A percentile compares a stretch with the other conserved stretches of the same genome.
Evolutionary conservation across 2,888 invertebrate species (phyloP).

Genomic region (Drosophila acutilabella): DNA sequence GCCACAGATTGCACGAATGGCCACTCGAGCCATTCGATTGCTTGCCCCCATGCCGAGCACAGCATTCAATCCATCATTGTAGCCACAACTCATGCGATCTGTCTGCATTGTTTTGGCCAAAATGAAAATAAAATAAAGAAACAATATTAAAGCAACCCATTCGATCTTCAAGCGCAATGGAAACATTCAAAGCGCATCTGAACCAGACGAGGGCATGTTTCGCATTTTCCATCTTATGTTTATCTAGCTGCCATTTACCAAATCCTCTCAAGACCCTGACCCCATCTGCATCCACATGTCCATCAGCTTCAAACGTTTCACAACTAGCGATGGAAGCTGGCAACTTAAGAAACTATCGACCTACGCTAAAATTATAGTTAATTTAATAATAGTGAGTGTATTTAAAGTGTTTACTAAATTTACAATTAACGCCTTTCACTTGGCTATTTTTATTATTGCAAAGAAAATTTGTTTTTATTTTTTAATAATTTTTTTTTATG

Average conservation of each 20-base stretch:
- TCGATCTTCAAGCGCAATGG: constrained; percentile 44
- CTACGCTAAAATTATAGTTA: no score
- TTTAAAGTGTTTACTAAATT: no score
- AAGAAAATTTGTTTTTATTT: no score
- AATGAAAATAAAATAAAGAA: constrained; percentile 57
- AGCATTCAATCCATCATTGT: constrained; percentile 57
- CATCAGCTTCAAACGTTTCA: not conserved
- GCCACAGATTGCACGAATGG: constrained; percentile 30
- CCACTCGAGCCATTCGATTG: not conserved
- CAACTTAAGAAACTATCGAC: not conserved
- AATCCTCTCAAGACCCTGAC: constrained; percentile 4
- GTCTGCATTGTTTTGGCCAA: constrained; percentile 72
- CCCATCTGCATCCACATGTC: not conserved
- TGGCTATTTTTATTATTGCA: no score
- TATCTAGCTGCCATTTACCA: constrained; percentile 40
- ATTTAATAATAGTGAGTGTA: no score
- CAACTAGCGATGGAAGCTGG: not conserved
- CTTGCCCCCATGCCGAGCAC: constrained; percentile 13
- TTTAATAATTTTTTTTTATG: no score
- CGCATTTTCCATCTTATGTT: constrained; percentile 34
- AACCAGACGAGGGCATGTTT: constrained; percentile 35
- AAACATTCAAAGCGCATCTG: constrained; percentile 40
- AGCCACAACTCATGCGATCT: constrained; percentile 73
- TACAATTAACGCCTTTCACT: no score
- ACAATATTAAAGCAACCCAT: constrained; percentile 63